Evolutionary conservation across 2,113 vertebrate species (phyloP), one percentile per base, ranked within the genome.

Genomic region (Oenanthe oenanthe): DNA sequence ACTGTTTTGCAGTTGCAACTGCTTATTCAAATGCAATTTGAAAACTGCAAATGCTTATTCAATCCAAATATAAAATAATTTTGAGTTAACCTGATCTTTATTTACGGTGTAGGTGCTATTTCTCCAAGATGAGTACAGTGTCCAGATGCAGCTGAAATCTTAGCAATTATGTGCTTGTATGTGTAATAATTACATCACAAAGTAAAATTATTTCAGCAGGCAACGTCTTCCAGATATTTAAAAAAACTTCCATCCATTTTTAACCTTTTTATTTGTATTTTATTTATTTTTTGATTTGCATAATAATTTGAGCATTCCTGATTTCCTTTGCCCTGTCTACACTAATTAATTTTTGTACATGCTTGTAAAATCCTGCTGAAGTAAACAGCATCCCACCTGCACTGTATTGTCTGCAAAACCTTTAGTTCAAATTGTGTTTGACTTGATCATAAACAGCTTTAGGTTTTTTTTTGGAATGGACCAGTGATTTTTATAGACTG

Each of bases 381-480:
- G 7, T 85, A 54, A 92, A 61, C 21, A 72, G 10, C 25, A 71
- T 50, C 36, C 24, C n/a, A 84, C 29, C n/a, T 85, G 31, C 24
- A 53, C 14, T 34, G 9, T 70, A 32, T 32, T 62, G 5, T 75
- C 65, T 81, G 17, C 53, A 81, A 53, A 89, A 89, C 36, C 19
- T 71, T 56, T n/a, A 50, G n/a, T 81, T 78, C 45, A 78, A 82
- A 68, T 65, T 71, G 25, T 77, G 31, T 60, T 63, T 85, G 13
- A 53, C 36, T 86, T 63, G 40, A 86, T 67, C 1, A 6, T 45
- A 84, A 88, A 60, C 19, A 81, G 5, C 17, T 74, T 78, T 43
- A 34, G 28, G 0, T 0, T 10, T 76, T 53, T 53, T 57, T 86
- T 65, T 79, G 1, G 2, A 91, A 79, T 2, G 1, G 10, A 5